Percentiles rank a stretch among this genome's conserved stretches.
Evolutionary conservation across 1,140 invertebrate genomes (phyloP).

Genomic region (Drosophila serrata): DNA sequence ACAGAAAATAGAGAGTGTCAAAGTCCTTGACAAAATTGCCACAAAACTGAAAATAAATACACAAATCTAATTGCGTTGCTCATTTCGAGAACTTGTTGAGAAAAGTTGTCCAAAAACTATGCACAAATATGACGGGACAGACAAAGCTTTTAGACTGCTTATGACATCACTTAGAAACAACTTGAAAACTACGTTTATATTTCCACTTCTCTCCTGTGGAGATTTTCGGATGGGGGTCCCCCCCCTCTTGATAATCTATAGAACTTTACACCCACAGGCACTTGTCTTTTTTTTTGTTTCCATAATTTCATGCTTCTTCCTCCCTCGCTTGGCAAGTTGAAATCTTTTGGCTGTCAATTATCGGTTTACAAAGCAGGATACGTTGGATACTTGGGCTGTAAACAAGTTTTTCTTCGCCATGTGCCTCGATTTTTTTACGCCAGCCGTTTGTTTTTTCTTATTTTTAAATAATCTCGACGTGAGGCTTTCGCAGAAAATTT

Average conservation of each 20-base stretch:
- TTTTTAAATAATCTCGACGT: conserved; percentile 45
- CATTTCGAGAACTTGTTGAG: conserved; percentile 16
- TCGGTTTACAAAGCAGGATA: conserved; percentile 26
- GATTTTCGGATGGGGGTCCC: not conserved
- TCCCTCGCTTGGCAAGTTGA: not conserved
- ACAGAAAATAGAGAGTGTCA: not conserved
- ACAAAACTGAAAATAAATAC: conserved; percentile 13
- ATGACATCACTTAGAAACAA: conserved; percentile 48
- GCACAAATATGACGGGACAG: conserved; percentile 51
- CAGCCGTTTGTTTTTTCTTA: conserved; percentile 14
- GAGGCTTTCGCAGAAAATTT: conserved; percentile 12
- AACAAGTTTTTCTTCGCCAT: conserved; percentile 27
- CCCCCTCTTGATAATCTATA: conserved; percentile 7
- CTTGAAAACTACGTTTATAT: conserved; percentile 41
- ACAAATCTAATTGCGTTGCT: conserved; percentile 11
- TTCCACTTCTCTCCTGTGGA: conserved; percentile 15
- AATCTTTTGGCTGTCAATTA: conserved; percentile 40
- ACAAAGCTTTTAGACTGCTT: conserved; percentile 43
- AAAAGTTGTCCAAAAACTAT: conserved; percentile 48
- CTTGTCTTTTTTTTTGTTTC: conserved; percentile 4
- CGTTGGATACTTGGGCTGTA: conserved; percentile 19
- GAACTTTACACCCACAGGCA: not conserved
- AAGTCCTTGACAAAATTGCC: not conserved
- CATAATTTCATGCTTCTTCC: conserved; percentile 11
- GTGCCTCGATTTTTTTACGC: conserved; percentile 9